Conservation (phyloP, 30 jellyfish, hydroid and myxozoan genomes). For the Cassiopea andromeda region DNA sequence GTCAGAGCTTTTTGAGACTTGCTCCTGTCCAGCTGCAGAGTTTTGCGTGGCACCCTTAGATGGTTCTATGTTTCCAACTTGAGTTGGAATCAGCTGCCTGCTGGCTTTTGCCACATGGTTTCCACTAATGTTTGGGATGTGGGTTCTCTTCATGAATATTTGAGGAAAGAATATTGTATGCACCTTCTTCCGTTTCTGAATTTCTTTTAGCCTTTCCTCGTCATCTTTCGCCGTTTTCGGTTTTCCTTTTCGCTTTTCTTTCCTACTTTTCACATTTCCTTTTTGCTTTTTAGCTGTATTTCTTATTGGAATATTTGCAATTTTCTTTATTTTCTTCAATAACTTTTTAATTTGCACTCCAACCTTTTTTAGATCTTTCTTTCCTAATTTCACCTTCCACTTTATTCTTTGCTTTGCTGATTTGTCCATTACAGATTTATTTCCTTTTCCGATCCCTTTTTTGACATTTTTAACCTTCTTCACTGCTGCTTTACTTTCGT, state of each 20-base stretch:
- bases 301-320: background rate
- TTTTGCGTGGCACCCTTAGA: constrained; percentile 27
- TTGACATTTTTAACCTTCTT: background rate
- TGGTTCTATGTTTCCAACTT: constrained; percentile 70
- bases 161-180: constrained; percentile 43
- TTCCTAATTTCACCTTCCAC: background rate
- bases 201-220: constrained; percentile 9
- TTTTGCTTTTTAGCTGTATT: background rate
- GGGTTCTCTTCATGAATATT: constrained; percentile 39
- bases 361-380: background rate
- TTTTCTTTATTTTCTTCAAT: constrained; percentile 20
- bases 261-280: background rate
- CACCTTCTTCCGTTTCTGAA: background rate
- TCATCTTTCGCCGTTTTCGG: background rate
- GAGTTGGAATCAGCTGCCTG: constrained; percentile 59
- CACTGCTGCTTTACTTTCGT: background rate
- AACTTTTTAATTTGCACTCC: background rate
- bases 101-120: background rate
- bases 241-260: constrained; percentile 9
- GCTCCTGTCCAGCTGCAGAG: constrained; percentile 5
- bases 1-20: constrained; percentile 14
- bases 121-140: background rate
- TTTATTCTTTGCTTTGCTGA: background rate
- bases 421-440: background rate
- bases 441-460: background rate